Percentiles rank a stretch among this genome's conserved stretches.
These are phyloP conservation scores for Phoxinus phoxinus DNA, from an alignment of 2,113 vertebrate genomes.

Conservation along the genomic window DNA sequence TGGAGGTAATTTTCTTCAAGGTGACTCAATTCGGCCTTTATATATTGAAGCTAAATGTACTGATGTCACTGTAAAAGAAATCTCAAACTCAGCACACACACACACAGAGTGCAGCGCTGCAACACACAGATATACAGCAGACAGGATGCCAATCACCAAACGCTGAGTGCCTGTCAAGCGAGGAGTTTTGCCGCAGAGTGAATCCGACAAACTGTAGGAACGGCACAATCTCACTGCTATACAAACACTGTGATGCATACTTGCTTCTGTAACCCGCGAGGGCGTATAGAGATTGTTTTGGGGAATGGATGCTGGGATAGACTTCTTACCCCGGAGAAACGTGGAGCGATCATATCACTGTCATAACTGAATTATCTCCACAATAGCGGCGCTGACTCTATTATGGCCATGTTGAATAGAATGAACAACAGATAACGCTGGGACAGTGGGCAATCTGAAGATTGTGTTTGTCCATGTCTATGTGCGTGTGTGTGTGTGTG, in stretches of 20 bases:
- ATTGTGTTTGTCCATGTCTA: conserved; percentile 28
- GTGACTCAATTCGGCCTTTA: conserved; percentile 45
- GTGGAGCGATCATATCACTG: background rate
- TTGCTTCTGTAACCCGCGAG: background rate
- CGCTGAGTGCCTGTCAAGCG: conserved; percentile 23
- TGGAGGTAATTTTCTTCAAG: conserved; percentile 50
- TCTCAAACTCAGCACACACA: conserved; percentile 12
- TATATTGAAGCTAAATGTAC: conserved; percentile 44
- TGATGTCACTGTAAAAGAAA: conserved; percentile 30
- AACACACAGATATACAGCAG: conserved; percentile 16
- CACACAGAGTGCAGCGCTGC: background rate
- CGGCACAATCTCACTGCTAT: background rate
- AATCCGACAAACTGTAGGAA: conserved; percentile 10
- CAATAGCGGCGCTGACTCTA: conserved; percentile 27
- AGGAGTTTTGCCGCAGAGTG: conserved; percentile 29
- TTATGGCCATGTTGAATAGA: conserved; percentile 35
- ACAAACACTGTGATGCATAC: conserved; percentile 8
- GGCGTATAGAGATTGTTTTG: conserved; percentile 3
- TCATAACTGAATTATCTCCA: conserved; percentile 36
- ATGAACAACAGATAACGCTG: conserved; percentile 24
- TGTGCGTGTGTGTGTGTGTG: background rate
- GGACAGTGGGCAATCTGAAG: conserved; percentile 22
- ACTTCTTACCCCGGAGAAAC: conserved; percentile 11
- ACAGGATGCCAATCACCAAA: conserved; percentile 33
- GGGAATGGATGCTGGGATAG: conserved; percentile 6